Base-by-base conservation (phyloP, 2,113 vertebrate genomes). In the Odobenus rosmarus region DNA sequence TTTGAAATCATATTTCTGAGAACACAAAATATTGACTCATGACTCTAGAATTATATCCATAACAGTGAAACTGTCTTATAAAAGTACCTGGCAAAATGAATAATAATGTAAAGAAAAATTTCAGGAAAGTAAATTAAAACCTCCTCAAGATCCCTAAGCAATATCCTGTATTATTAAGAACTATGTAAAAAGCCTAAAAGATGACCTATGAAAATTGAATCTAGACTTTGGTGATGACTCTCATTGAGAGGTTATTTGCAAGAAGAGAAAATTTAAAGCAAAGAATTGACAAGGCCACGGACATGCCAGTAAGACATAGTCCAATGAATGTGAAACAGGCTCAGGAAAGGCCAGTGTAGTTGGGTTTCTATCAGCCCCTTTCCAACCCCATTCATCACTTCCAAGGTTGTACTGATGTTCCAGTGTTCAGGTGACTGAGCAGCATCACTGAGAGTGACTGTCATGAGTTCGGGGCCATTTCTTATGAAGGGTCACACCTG, bases 141-240 rank as follows among this genome's bases (percentile, higher is more conserved):
- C 4, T 84, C 39, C 88, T 88, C 76, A 93, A 94, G 77, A 88
- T 95, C 62, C 74, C 76, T 77, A 95, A 95, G 62, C 57, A 97
- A 93, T 93, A 94, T 91, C 36, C 2, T 46, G 1, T 88, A 39
- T 94, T 91, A 94, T 90, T 94, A 97, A 94, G 39, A 87, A 85
- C 51, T 86, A 46, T 88, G 42, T 95, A 71, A 93, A 93, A 90
- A 67, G 8, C 12, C 9, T 94, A 53, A 87, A 91, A 88, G 24
- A 69, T 55, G 21, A 74, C n/a, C 39, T 97, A 46, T 67, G 86
- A 86, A 94, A 88, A 95, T 36, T 96, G 33, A 89, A 77, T 84
- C 19, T 51, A 77, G 33, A 92, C 19, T 93, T 93, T 55, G 14
- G 3, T 88, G 94, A 49, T 85, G 2, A n/a, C 57, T 62, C 14